phyloP scores from a whole-genome alignment of 2,797 vertebrate genomes.

The Calcarius lapponicus region DNA sequence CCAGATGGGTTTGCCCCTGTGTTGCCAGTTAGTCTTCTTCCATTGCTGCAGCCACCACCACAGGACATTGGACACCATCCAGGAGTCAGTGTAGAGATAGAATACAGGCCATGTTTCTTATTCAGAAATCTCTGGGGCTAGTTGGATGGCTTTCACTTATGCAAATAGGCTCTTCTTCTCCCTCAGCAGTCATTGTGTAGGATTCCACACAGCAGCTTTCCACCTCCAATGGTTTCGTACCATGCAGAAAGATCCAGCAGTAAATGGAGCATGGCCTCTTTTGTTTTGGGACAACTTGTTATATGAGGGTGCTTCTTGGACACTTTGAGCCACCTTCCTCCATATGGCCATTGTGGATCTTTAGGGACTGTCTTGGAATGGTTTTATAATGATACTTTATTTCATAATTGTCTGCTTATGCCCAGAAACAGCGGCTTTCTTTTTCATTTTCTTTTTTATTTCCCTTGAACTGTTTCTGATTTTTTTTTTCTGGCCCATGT shows the following conservation, averaged over 20 bases:
- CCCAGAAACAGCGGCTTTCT: not conserved
- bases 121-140: not conserved
- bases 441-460: not conserved
- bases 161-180: not conserved
- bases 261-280: not conserved
- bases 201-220: not conserved
- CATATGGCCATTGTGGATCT: not conserved
- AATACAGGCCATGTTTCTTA: not conserved
- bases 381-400: not conserved
- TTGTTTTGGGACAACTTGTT: not conserved
- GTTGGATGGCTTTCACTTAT: not conserved
- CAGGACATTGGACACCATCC: too few relatives aligned
- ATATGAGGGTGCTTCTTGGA: not conserved
- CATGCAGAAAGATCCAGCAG: not conserved
- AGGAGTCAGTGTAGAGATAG: not conserved
- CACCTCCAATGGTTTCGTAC: rapidly evolving
- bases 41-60: not conserved
- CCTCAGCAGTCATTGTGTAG: not conserved
- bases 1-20: not conserved
- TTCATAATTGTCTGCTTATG: not conserved
- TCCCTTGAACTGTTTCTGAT: rapidly evolving
- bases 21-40: not conserved
- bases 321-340: not conserved
- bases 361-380: not conserved
- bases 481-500: too few relatives aligned